phyloP scores from a whole-genome alignment of 2,888 invertebrate genomes.

The Achlya flavicornis region DNA sequence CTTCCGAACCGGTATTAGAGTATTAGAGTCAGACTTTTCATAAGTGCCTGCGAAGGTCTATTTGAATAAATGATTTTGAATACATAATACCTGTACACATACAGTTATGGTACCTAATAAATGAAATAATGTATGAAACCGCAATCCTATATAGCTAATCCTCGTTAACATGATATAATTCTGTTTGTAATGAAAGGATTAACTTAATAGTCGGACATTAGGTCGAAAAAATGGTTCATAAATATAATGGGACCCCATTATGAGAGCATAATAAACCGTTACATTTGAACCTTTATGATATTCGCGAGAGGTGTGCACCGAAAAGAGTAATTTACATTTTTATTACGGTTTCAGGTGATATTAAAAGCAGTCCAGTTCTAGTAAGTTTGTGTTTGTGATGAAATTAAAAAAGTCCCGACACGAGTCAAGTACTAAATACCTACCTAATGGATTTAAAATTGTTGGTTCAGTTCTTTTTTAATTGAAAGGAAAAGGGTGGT shows the following conservation, averaged over 20 bases:
- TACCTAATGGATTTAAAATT: not conserved
- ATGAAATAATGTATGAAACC: not conserved
- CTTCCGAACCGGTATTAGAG: too few species aligned
- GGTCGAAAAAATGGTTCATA: constrained; percentile 41
- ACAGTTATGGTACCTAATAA: not conserved
- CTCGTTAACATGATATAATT: constrained; percentile 15
- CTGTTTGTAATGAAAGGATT: constrained; percentile 27
- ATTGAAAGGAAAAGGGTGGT: not conserved
- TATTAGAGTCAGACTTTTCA: too few species aligned
- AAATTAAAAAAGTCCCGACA: constrained; percentile 13
- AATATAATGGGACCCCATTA: constrained; percentile 42
- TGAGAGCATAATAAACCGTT: constrained; percentile 48
- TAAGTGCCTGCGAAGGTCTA: too few species aligned
- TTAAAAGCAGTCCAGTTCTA: constrained; percentile 32
- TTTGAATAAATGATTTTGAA: too few species aligned
- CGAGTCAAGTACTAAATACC: not conserved
- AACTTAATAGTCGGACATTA: constrained; percentile 41
- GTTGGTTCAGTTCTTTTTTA: not conserved
- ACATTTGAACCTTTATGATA: constrained; percentile 42
- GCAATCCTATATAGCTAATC: constrained; percentile 5
- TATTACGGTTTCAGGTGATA: constrained; percentile 51
- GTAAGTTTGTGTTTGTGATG: constrained; percentile 18
- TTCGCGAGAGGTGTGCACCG: constrained; percentile 33
- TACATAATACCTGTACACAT: too few species aligned
- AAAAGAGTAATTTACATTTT: constrained; percentile 58